Base-by-base conservation (phyloP, 2,888 invertebrate genomes). In the Spilarctia lutea region DNA sequence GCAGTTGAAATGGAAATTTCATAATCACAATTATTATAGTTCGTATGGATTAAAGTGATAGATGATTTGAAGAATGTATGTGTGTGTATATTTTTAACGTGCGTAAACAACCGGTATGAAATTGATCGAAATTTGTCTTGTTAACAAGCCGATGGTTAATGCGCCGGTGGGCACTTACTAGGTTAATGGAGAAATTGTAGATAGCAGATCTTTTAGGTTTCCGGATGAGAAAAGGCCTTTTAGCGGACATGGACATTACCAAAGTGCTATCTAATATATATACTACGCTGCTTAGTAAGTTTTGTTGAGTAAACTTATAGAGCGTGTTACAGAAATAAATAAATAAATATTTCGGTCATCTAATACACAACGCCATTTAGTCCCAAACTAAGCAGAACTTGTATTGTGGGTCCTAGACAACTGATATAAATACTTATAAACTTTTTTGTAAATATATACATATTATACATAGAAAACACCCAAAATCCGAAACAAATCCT, bases 101-200 rank as follows among this genome's bases (percentile, higher is more conserved):
- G 45, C 11, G 24, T 68, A 10, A 24, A 2, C 3, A 78, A 77
- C 71, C 56, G 65, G 79, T 77, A 56, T 42, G 60, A 69, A 63
- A 68, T 79, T 67, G 76, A 75, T 73, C 72, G 67, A 78, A 69
- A 83, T 84, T 79, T 76, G 73, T 82, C 77, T 77, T 78, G 72
- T 77, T 77, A 75, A 78, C 76, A 80, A 79, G 83, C 75, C 45
- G 75, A 71, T 78, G 68, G 77, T 84, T 79, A 79, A 63, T 72
- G 65, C 65, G n/a, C 27, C 10, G 24, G 68, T 24, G 66, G 65
- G 24, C 63, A 20, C 39, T 75, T 73, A 76, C 75, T 83, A 70
- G 83, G 85, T 73, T 83, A 83, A 83, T 85, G 68, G 76, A 35
- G 60, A 73, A 72, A 70, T 70, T 39, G 48, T 68, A 70, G 73